phyloP scores from a whole-genome alignment of 2,888 invertebrate species.

The Tachina fera region DNA sequence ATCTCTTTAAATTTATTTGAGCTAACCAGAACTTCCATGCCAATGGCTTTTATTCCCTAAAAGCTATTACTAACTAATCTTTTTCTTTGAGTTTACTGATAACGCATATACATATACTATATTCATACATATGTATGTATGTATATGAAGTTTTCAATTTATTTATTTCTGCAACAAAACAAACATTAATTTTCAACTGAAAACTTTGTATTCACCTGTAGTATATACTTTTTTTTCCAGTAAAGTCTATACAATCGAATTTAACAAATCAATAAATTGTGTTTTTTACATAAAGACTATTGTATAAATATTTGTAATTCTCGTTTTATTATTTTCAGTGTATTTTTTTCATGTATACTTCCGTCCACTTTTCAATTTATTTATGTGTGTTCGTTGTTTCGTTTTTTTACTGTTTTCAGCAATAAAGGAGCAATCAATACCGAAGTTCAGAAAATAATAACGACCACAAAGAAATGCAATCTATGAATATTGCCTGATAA shows the following conservation, averaged over 20 bases:
- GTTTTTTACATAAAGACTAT: not conserved
- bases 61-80: too few relatives aligned
- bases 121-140: too few relatives aligned
- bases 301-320: slow-evolving; percentile 22
- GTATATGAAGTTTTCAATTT: too few relatives aligned
- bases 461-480: slow-evolving; percentile 63
- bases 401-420: slow-evolving; percentile 42
- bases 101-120: too few relatives aligned
- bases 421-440: slow-evolving; percentile 54
- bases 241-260: not conserved
- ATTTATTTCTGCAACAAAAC: too few relatives aligned
- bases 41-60: too few relatives aligned
- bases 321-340: slow-evolving; percentile 29
- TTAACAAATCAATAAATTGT: not conserved
- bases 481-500: slow-evolving; percentile 66
- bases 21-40: too few relatives aligned
- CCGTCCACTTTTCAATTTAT: slow-evolving; percentile 2
- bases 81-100: too few relatives aligned
- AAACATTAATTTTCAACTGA: too few relatives aligned
- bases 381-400: slow-evolving; percentile 23
- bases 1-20: too few relatives aligned
- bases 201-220: not conserved
- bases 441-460: slow-evolving; percentile 36
- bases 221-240: not conserved
- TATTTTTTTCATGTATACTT: not conserved